Evolutionary conservation across 2,888 invertebrate species (phyloP).

Genomic region (Lasioglossum lativentre): DNA sequence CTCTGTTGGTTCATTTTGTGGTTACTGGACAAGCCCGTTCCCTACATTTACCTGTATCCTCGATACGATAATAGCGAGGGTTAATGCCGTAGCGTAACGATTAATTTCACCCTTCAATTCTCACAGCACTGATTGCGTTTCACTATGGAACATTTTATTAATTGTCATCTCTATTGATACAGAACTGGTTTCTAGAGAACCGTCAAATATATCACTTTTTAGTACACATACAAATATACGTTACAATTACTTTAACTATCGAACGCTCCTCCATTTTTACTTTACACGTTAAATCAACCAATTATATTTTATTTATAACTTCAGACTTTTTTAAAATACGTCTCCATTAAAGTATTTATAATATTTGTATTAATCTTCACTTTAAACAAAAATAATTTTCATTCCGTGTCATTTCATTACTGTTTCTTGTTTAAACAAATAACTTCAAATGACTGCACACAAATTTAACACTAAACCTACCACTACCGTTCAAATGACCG

Average conservation of each 20-base stretch:
- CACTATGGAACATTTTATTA: neutral
- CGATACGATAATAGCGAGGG: neutral
- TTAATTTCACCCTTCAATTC: neutral
- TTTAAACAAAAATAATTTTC: too few relatives aligned
- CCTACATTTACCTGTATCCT: neutral
- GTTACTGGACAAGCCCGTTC: neutral
- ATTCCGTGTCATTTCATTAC: too few relatives aligned
- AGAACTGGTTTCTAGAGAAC: neutral
- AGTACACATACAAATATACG: neutral
- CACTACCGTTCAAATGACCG: too few relatives aligned
- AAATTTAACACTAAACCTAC: too few relatives aligned
- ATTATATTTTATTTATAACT: neutral
- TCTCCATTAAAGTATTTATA: neutral
- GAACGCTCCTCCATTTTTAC: too few relatives aligned
- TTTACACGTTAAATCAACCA: neutral
- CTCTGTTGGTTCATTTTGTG: neutral
- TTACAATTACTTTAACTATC: neutral
- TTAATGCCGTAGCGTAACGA: neutral
- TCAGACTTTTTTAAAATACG: neutral
- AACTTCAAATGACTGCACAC: too few relatives aligned
- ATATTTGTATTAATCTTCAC: too few relatives aligned
- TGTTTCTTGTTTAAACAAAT: too few relatives aligned
- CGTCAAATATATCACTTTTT: neutral
- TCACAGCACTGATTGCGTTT: neutral
- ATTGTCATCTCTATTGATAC: neutral